Base-by-base conservation (phyloP, 23 tunicate genomes). In the Halocynthia aurantium region DNA sequence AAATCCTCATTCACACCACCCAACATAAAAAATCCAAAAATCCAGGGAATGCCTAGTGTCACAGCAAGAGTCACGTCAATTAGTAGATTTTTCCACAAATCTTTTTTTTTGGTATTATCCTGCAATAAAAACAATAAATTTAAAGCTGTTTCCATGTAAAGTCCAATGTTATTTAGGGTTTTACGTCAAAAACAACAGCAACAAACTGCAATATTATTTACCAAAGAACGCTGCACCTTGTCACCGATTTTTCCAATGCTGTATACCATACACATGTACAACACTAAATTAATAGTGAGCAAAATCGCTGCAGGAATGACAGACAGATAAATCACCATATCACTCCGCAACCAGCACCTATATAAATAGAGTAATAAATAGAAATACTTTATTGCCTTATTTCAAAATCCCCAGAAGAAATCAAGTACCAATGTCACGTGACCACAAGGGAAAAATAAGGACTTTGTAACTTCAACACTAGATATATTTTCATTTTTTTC, bases 301-400 rank as follows among this genome's bases (percentile, higher is more conserved):
- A 77, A 50, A 8, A 77, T 62, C 10, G 52, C 17, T 12, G 53
- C 12, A 10, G 81, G 81, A 7, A 77, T 77, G 0, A 51, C 72
- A 12, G 21, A 57, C 15, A 77, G 58, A 52, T 62, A 77, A 8
- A 77, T 20, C 40, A 77, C 17, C 50, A 56, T 50, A 44, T 77
- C 81, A 15, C 52, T 22, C 11, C 19, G 11, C 8, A 77, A 63
- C 81, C 81, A 77, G 72, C 81, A 77, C 18, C 81, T 77, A 15
- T 2, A n/a, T 4, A n/a, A 40, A 22, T 50, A 8, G 18, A 75
- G 12, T 55, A 12, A 10, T 18, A 54, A 8, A 53, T 50, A 20
- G 9, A 65, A 65, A 65, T 15, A 11, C 49, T 65, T 58, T 58
- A 58, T n/a, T 13, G 63, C 15, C 17, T 58, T n/a, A 58, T 58